A percentile compares a stretch with the other conserved stretches of the same genome.
Evolutionary conservation across 2,113 vertebrate genomes (phyloP).

Genomic region (Urocynchramus pylzowi): DNA sequence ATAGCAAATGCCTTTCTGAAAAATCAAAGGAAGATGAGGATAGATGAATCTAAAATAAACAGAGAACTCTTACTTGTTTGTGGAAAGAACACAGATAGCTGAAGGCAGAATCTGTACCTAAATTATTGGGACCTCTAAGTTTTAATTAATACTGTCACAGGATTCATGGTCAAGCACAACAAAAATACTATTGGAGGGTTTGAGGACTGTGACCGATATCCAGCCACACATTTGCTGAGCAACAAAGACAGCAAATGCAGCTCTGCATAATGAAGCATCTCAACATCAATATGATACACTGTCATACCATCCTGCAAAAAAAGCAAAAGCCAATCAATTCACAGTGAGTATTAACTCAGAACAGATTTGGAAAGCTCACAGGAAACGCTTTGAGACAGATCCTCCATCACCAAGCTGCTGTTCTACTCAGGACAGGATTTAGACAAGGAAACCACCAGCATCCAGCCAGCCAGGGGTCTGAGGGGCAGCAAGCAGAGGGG

Average conservation of each 20-base stretch:
- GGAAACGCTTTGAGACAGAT: not conserved
- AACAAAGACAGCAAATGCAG: not conserved
- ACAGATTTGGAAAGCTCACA: not conserved
- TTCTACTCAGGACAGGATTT: not conserved
- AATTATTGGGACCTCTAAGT: slow-evolving; percentile 22
- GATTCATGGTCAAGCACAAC: not conserved
- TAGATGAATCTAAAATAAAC: slow-evolving; percentile 38
- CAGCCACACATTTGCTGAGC: not conserved
- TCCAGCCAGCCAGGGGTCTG: not conserved
- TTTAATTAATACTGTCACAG: slow-evolving; percentile 28
- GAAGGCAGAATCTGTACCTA: slow-evolving; percentile 38
- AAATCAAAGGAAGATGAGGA: slow-evolving; percentile 19
- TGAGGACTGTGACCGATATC: not conserved
- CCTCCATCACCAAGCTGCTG: not conserved
- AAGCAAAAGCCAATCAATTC: not conserved
- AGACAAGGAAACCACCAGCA: not conserved
- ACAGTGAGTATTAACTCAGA: not conserved
- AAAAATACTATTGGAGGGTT: not conserved
- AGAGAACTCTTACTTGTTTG: not conserved
- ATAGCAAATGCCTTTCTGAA: not conserved
- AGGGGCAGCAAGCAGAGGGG: not conserved
- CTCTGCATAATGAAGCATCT: not conserved
- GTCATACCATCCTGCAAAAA: not conserved
- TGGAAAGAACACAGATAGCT: slow-evolving; percentile 23
- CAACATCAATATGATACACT: not conserved